A percentile compares a stretch with the other conserved stretches of the same genome.
phyloP scores from a whole-genome alignment of 2,113 vertebrate genomes.

The Brevimyrus niger region DNA sequence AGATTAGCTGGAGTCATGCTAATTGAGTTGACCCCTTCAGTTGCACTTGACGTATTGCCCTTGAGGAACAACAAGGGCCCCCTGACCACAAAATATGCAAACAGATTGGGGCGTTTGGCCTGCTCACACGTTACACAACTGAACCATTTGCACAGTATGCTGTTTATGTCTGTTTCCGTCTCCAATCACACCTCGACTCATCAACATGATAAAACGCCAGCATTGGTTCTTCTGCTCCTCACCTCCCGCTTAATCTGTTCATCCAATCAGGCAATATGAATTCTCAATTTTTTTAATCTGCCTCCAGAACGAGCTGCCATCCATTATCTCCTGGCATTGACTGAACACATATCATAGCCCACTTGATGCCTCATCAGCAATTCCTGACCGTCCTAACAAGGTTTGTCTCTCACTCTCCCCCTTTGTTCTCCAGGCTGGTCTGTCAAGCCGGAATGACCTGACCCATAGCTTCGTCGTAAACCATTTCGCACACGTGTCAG shows the following conservation, averaged over 20 bases:
- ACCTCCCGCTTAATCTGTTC: not conserved
- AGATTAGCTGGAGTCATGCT: conserved; percentile 12
- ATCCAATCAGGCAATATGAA: not conserved
- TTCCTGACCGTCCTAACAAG: conserved; percentile 32
- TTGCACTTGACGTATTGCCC: not conserved
- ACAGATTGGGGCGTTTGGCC: not conserved
- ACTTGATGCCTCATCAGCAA: conserved; percentile 31
- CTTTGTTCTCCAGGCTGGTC: conserved; percentile 22
- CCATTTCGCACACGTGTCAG: conserved; percentile 36
- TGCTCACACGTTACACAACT: not conserved
- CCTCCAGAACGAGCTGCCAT: conserved; percentile 29
- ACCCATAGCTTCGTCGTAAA: conserved; percentile 14
- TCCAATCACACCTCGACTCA: not conserved
- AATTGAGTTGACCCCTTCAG: not conserved
- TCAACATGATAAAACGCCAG: not conserved
- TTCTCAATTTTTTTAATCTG: conserved; percentile 15
- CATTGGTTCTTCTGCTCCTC: too few relatives aligned
- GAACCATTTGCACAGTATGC: not conserved
- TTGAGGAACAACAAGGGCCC: not conserved
- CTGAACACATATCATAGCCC: conserved; percentile 29
- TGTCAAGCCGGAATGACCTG: conserved; percentile 22
- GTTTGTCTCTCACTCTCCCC: conserved; percentile 16
- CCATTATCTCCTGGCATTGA: conserved; percentile 31
- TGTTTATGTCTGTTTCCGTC: not conserved
- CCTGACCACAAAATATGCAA: not conserved